Conservation (phyloP, 2,797 vertebrate species). For the Poecilia gillii region DNA sequence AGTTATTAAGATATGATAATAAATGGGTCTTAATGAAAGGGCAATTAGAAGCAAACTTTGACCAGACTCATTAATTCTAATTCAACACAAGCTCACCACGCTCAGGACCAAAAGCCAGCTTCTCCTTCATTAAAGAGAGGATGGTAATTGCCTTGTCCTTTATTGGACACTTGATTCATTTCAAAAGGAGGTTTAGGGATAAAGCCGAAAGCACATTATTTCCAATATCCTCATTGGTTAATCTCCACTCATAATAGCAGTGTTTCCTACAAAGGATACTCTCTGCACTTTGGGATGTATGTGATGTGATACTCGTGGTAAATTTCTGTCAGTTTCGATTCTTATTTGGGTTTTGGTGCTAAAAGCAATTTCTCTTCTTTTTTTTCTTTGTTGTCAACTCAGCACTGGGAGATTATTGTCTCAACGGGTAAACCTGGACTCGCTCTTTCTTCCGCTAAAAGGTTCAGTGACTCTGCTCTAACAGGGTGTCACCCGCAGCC, state of each 20-base stretch:
- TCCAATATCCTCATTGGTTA: slow-evolving; percentile 69
- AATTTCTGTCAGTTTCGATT: slow-evolving; percentile 56
- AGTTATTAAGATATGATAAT: slow-evolving; percentile 83
- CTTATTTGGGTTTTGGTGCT: slow-evolving; percentile 55
- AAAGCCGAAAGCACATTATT: slow-evolving; percentile 71
- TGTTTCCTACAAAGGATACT: slow-evolving; percentile 56
- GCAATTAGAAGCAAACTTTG: slow-evolving; percentile 84
- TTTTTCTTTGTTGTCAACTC: slow-evolving; percentile 68
- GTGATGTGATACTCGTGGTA: slow-evolving; percentile 53
- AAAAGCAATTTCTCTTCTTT: slow-evolving; percentile 57
- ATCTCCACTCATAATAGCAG: slow-evolving; percentile 66
- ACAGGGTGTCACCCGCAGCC: slow-evolving; percentile 59
- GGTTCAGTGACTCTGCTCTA: slow-evolving; percentile 65
- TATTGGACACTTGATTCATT: slow-evolving; percentile 80
- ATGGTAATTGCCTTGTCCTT: slow-evolving; percentile 82
- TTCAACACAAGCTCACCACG: slow-evolving; percentile 74
- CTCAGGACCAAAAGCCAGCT: slow-evolving; percentile 72
- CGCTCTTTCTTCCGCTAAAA: slow-evolving; percentile 49
- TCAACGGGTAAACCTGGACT: slow-evolving; percentile 55
- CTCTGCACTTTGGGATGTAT: slow-evolving; percentile 23
- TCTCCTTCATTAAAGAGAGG: slow-evolving; percentile 74
- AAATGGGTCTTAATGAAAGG: slow-evolving; percentile 83
- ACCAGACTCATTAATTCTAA: slow-evolving; percentile 84
- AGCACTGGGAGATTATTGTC: slow-evolving; percentile 63
- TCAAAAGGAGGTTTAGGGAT: slow-evolving; percentile 73